Evolutionary conservation across 1,140 invertebrate genomes (phyloP), one percentile per base, ranked within the genome.

Genomic region (Achroia grisella): DNA sequence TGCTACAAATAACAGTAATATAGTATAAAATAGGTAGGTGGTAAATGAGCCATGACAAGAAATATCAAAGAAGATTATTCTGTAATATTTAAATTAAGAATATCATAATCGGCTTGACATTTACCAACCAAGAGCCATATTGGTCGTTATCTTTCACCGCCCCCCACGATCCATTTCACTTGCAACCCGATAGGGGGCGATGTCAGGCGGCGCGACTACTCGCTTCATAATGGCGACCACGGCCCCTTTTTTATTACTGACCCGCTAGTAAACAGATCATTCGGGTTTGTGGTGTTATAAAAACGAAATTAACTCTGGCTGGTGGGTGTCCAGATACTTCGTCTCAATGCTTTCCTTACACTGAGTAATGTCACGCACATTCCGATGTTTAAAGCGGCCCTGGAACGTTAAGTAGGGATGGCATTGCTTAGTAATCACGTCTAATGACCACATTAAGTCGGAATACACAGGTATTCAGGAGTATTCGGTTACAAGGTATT

Each of bases 211-310:
- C 68, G 64, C 60, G 64, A 65, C 71, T 77, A 74, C 73, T 77
- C 68, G 60, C 62, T 67, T 59, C 52, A 67, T 84, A 81, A 84
- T 84, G 66, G 76, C 75, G 66, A 72, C 76, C 71, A 71, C 79
- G 74, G 74, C 80, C 80, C 75, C 77, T 23, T 66, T 79, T 84
- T 84, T 84, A 84, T 82, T 81, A 84, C 80, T 84, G 69, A 79
- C 74, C 80, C 78, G 76, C 77, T 80, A 84, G 80, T 84, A 84
- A 80, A 84, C 80, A 84, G 80, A 84, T 84, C 80, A 82, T 84
- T 84, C 76, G 72, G 76, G 76, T 80, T 82, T 82, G 80, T 82
- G 78, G 74, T 80, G 80, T 80, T 81, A 81, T 84, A 84, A 84
- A 84, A 84, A 81, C 77, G 71, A 78, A 84, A 84, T 84, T 84